Evolutionary conservation across 1,140 invertebrate species (phyloP).

Genomic region (Colletes gigas): DNA sequence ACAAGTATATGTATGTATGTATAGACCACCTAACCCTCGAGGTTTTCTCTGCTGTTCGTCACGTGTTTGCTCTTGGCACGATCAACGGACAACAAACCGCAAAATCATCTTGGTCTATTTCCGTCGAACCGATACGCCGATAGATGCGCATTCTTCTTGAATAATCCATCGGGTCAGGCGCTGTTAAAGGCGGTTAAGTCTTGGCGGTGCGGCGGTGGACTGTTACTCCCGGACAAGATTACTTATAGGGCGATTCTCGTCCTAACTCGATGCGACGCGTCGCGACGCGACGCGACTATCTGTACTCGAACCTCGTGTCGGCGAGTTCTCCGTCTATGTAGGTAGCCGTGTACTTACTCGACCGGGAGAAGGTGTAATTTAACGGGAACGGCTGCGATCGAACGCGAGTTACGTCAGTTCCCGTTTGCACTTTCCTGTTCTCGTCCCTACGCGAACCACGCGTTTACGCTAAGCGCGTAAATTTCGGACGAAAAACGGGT

Average conservation of each 20-base stretch:
- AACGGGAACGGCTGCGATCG: conserved; percentile 63
- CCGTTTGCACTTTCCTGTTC: conserved; percentile 59
- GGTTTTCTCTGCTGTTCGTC: neutral
- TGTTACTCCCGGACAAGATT: conserved; percentile 50
- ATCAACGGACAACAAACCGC: neutral
- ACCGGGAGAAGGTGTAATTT: conserved; percentile 64
- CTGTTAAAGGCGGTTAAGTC: conserved; percentile 26
- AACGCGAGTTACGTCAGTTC: conserved; percentile 63
- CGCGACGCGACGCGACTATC: conserved; percentile 10
- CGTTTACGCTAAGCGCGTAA: too few relatives aligned
- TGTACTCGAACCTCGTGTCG: conserved; percentile 33
- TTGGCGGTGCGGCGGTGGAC: neutral
- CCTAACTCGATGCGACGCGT: neutral
- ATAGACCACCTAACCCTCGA: neutral
- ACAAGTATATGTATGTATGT: too few relatives aligned
- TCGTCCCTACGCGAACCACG: neutral
- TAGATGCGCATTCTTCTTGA: conserved; percentile 19
- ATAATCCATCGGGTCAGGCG: conserved; percentile 26
- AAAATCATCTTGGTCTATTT: conserved; percentile 16
- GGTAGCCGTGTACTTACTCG: conserved; percentile 54
- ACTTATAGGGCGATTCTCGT: conserved; percentile 58
- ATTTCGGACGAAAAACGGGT: neutral
- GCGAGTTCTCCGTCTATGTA: conserved; percentile 38
- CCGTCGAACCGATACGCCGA: neutral
- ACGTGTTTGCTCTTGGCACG: too few relatives aligned